These are phyloP conservation scores for Lepisosteus oculatus DNA, from an alignment of 2,113 vertebrate species.

Conservation along the genomic window DNA sequence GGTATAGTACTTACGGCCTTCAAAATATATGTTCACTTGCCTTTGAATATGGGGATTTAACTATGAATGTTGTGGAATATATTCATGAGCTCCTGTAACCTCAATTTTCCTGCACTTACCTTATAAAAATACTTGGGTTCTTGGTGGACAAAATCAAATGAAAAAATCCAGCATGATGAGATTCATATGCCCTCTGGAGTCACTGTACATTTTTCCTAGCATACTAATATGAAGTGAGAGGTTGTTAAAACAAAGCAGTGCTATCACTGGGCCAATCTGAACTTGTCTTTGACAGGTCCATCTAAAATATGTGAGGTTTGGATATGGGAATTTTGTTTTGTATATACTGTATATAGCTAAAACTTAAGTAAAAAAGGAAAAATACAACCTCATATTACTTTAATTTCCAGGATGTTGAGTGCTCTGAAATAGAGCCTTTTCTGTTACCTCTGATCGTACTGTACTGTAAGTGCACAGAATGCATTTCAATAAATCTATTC, in stretches of 20 bases:
- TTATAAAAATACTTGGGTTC: conserved; percentile 10
- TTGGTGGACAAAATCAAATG: conserved; percentile 13
- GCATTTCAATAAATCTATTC: no score
- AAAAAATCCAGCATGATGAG: not conserved
- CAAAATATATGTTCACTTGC: no score
- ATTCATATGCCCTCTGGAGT: not conserved
- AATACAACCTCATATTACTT: no score
- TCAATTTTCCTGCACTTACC: conserved; percentile 23
- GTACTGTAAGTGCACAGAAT: no score
- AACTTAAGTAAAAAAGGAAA: no score
- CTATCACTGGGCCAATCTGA: not conserved
- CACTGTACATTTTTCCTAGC: not conserved
- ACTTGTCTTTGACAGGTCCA: conserved; percentile 10
- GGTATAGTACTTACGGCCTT: no score
- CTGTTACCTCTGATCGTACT: no score
- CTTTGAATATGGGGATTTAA: not conserved
- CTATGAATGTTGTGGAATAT: not conserved
- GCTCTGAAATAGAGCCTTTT: no score
- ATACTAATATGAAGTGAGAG: not conserved
- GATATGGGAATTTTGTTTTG: no score
- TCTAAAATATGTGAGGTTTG: not conserved
- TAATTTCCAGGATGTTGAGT: no score
- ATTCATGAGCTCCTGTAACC: conserved; percentile 26
- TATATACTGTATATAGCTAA: no score
- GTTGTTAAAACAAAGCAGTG: not conserved